A percentile compares a stretch with the other conserved stretches of the same genome.
Evolutionary conservation across 2,113 vertebrate species (phyloP).

Genomic region (Gasterosteus aculeatus): DNA sequence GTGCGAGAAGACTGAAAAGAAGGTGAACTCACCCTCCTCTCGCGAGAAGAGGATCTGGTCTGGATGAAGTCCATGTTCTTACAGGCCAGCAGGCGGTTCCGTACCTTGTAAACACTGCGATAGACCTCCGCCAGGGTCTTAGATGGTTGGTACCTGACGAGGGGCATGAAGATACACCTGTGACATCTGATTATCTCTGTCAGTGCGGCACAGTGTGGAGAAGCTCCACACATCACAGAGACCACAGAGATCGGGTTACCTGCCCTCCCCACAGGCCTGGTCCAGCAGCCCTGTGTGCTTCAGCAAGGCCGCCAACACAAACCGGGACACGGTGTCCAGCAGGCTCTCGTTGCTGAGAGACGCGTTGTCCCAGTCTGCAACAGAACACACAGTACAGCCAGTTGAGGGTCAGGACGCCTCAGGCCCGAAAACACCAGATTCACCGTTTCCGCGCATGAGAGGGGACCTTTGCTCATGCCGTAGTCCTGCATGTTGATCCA

Average conservation of each 20-base stretch:
- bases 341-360: slow-evolving; percentile 92
- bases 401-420: too few relatives aligned
- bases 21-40: slow-evolving; percentile 87
- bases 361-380: slow-evolving; percentile 97
- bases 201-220: too few relatives aligned
- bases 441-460: background rate
- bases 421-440: background rate
- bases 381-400: slow-evolving; percentile 12
- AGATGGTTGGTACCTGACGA: slow-evolving; percentile 91
- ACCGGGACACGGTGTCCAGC: slow-evolving; percentile 93
- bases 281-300: slow-evolving; percentile 92
- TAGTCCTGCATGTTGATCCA: slow-evolving; percentile 99
- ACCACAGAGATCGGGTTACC: slow-evolving; percentile 74
- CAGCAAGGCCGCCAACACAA: slow-evolving; percentile 93
- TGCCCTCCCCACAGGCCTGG: slow-evolving; percentile 92
- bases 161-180: background rate
- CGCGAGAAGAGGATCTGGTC: slow-evolving; percentile 90
- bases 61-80: slow-evolving; percentile 97
- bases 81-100: slow-evolving; percentile 94
- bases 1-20: background rate
- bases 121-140: slow-evolving; percentile 93
- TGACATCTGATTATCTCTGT: background rate
- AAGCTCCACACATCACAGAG: background rate
- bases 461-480: slow-evolving; percentile 93
- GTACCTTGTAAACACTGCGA: slow-evolving; percentile 94